Base-by-base conservation (phyloP, 2,888 invertebrate genomes). In the Charanyca ferruginea region DNA sequence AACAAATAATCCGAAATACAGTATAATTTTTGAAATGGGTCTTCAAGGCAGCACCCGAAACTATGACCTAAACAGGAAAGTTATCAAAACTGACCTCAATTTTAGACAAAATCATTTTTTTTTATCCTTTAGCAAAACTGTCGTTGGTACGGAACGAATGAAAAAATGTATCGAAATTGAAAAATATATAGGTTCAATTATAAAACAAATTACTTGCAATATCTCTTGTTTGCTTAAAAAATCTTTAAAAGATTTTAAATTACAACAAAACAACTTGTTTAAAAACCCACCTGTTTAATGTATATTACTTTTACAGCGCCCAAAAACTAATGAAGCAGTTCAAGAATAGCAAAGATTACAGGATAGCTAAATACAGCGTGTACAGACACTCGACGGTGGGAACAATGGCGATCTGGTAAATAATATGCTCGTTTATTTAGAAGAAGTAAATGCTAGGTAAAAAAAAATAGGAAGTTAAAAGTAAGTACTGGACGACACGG, bases 291-390 rank as follows among this genome's bases (percentile, higher is more conserved):
- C 25, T 44, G 9, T 20, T n/a, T 44, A 45, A 2, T 6, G 3
- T 38, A 9, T 41, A 13, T 48, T 48, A 75, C 38, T 47, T 18
- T 91, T 91, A 16, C 89, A 95, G 95, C 1, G 89, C 84, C 4
- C 90, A 93, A 32, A 92, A 87, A 74, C 93, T 95, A 59, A 71
- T 95, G 68, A 91, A 86, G 28, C 83, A 88, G 45, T 94, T 90
- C 78, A 84, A 81, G 66, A 79, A 87, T 71, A 91, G 89, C 80
- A 79, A 79, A 38, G 91, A 93, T 6, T 95, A 94, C 80, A 88
- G 79, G 68, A 88, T 95, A 81, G 84, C 92, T 0, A 81, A 77
- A 42, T 95, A 88, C 80, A 94, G 78, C 61, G 80, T 83, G 9
- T 89, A 88, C 69, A 86, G 83, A 54, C 92, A 91, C 73, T 89